Evolutionary conservation across 2,888 invertebrate species (phyloP).

Genomic region (Cryptus viduatorius): DNA sequence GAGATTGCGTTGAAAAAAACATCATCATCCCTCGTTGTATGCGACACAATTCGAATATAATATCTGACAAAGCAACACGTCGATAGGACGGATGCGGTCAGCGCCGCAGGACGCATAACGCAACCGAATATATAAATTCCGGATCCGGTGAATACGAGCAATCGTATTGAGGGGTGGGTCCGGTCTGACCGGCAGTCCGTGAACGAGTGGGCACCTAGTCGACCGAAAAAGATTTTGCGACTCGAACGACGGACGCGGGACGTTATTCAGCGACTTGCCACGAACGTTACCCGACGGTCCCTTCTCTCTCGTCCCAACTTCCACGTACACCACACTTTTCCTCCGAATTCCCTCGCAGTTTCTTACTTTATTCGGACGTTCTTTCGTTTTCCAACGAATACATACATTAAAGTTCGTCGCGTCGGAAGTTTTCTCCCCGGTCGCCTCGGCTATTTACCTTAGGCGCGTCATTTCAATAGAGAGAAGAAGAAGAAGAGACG

Average conservation of each 20-base stretch:
- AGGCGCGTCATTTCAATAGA: slow-evolving; percentile 55
- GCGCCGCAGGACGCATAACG: slow-evolving; percentile 1
- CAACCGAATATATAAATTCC: slow-evolving; percentile 58
- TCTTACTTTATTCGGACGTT: slow-evolving; percentile 12
- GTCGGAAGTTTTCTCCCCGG: slow-evolving; percentile 60
- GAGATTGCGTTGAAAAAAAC: neutral
- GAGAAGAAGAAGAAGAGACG: slow-evolving; percentile 16
- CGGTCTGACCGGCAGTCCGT: slow-evolving; percentile 61
- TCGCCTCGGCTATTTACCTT: slow-evolving; percentile 55
- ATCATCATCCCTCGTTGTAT: neutral
- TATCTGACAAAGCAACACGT: slow-evolving; percentile 13
- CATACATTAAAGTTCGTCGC: slow-evolving; percentile 66
- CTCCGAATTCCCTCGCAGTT: neutral
- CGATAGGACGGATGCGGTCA: slow-evolving; percentile 23
- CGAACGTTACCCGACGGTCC: slow-evolving; percentile 41
- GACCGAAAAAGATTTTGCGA: slow-evolving; percentile 67
- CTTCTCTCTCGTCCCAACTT: slow-evolving; percentile 7
- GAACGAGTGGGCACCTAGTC: slow-evolving; percentile 67
- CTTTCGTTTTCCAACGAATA: slow-evolving; percentile 30
- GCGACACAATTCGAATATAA: neutral
- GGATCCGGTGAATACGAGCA: slow-evolving; percentile 60
- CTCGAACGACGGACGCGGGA: slow-evolving; percentile 39
- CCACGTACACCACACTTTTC: neutral
- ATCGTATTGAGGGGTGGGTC: slow-evolving; percentile 45
- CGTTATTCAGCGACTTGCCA: slow-evolving; percentile 47